Conservation (phyloP, 2,113 vertebrate species). For the Pseudopipra pipra region DNA sequence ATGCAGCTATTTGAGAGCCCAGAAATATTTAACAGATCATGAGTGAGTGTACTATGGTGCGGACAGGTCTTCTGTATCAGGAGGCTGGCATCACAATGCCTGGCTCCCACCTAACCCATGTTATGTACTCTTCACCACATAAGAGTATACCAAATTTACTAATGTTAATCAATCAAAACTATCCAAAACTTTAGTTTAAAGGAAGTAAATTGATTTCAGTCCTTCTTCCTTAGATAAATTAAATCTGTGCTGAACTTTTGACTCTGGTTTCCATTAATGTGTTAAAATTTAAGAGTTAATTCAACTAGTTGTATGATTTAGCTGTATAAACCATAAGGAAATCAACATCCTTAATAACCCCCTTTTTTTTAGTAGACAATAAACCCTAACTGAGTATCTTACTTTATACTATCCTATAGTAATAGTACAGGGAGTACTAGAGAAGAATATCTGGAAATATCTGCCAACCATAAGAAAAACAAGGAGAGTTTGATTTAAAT, state of each 20-base stretch:
- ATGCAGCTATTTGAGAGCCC: background rate
- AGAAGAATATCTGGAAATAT: background rate
- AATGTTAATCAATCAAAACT: background rate
- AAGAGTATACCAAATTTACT: background rate
- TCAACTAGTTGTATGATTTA: background rate
- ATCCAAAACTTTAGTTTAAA: background rate
- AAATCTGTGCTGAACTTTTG: background rate
- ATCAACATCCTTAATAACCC: background rate
- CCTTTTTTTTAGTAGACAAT: background rate
- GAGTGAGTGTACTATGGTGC: background rate
- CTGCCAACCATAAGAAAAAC: background rate
- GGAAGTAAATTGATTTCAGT: background rate
- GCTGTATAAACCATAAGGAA: background rate
- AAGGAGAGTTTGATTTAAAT: background rate
- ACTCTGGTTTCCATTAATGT: background rate
- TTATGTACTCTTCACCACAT: background rate
- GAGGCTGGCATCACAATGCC: background rate
- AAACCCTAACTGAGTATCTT: background rate
- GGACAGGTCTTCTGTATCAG: background rate
- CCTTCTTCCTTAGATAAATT: background rate
- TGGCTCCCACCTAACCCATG: background rate
- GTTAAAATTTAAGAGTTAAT: background rate
- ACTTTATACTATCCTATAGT: background rate
- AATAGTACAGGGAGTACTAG: background rate
- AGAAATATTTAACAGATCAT: background rate